Evolutionary conservation across 2,888 invertebrate genomes (phyloP), one percentile per base, ranked within the genome.

Genomic region (Drosophila formosana): DNA sequence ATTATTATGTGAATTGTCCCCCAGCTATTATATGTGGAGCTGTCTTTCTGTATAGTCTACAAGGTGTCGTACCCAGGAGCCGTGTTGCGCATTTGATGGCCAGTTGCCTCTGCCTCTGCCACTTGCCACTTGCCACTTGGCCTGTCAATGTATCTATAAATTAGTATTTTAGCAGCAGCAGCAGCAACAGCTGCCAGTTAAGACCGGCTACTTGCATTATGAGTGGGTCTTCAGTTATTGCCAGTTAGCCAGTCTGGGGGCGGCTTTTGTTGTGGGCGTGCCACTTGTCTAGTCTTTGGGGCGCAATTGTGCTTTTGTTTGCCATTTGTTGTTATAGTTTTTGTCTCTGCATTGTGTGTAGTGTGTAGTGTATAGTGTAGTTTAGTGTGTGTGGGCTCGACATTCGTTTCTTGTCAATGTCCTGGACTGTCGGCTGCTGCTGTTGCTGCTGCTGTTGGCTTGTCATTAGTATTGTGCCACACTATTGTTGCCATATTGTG

Each of bases 131-230:
- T 60, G 66, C 56, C 63, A 78, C 74, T 78, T 75, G 75, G 75
- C 66, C 68, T 82, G 85, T 86, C 85, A 84, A 89, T 86, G 88
- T 89, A 89, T 89, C 85, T 89, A 87, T 87, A 89, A 87, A 81
- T 89, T 87, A 87, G 82, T 87, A 87, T 89, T 86, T 87, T 86
- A 84, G 74, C 89, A 85, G 66, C 71, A 84, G 72, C 87, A 85
- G 66, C 71, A 84, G 74, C 89, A 85, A 65, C 71, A 67, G 68
- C 68, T 73, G 66, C 55, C 74, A 64, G 74, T 51, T 37, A 53
- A 50, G 70, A 63, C 60, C 75, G 70, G 71, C 65, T 79, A 68
- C 77, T 71, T 74, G 56, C 74, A 66, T 74, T 86, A 87, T 89
- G 71, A 79, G 88, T 87, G 85, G 69, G 23, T 45, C 72, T 37